Base-by-base conservation (phyloP, 35 echinoderm and acorn worm species). In the Diadema setosum region DNA sequence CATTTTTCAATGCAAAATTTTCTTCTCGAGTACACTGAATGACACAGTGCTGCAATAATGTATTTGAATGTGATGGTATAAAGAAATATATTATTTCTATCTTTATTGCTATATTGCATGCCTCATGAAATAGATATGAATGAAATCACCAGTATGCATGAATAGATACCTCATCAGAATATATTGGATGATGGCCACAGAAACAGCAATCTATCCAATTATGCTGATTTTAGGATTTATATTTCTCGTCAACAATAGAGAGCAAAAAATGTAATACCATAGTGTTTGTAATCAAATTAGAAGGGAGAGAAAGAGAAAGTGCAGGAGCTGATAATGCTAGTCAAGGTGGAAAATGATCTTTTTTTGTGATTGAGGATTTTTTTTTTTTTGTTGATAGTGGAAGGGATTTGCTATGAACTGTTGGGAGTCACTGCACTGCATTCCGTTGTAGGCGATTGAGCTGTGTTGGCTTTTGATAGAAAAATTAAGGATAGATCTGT, bases 401-500 rank as follows among this genome's bases (percentile, higher is more conserved):
- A 78, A 41, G 2, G 11, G 73, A 44, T 78, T 78, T 78, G 73
- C 25, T 21, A 39, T 78, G 35, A 17, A 78, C 12, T 78, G 25
- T 44, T 9, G 73, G 24, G 73, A 78, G 73, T 78, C 73, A 78
- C 39, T 20, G 73, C 73, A 78, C 73, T 78, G 73, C 73, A 25
- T 78, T 26, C 73, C 73, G 17, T 78, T 78, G 73, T 78, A 78
- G 27, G 9, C 0, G 5, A 2, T 29, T 21, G 35, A 35, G 3
- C 14, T 35, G 27, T 78, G 73, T 78, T 78, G n/a, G 73, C 73
- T 17, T 78, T 35, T 36, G 37, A 36, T 35, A 36, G 70, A 16
- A 76, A 42, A 76, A 42, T 78, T 41, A 36, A 5, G 73, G 39
- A 17, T 21, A 35, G 73, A 78, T 78, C 73, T 33, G 73, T 44